phyloP scores from a whole-genome alignment of 2,888 invertebrate species.

The Sesia apiformis region DNA sequence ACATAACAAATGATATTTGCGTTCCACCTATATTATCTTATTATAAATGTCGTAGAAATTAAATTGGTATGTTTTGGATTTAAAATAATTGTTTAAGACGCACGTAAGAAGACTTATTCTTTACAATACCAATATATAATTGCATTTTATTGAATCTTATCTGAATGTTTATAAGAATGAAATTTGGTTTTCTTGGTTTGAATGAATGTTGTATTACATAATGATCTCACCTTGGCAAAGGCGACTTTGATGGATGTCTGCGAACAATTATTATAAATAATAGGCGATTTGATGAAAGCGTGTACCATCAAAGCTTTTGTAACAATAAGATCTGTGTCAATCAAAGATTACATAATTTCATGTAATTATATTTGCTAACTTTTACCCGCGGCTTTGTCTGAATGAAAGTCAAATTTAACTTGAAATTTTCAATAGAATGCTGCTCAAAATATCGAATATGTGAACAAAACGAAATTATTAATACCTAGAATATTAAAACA shows the following conservation, averaged over 20 bases:
- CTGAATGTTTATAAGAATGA: background rate
- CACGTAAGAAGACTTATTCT: background rate
- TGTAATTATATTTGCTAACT: no score
- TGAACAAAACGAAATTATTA: no score
- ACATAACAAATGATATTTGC: background rate
- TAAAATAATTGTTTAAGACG: background rate
- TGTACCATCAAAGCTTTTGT: background rate
- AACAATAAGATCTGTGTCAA: background rate
- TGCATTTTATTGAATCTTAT: background rate
- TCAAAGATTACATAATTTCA: background rate
- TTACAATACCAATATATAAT: background rate
- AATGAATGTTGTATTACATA: background rate
- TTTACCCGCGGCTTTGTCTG: no score
- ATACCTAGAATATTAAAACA: no score
- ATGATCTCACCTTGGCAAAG: slow-evolving; percentile 1
- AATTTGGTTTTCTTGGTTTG: background rate
- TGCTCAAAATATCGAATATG: no score
- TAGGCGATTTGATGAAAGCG: slow-evolving; percentile 18
- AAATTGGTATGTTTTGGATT: background rate
- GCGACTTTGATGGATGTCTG: slow-evolving; percentile 45
- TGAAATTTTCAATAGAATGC: no score
- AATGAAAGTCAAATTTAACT: no score
- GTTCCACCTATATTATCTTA: background rate
- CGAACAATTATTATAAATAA: slow-evolving; percentile 27
- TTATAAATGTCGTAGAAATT: background rate